Conservation (phyloP, 2,797 vertebrate species). For the Eleutherodactylus coqui region DNA sequence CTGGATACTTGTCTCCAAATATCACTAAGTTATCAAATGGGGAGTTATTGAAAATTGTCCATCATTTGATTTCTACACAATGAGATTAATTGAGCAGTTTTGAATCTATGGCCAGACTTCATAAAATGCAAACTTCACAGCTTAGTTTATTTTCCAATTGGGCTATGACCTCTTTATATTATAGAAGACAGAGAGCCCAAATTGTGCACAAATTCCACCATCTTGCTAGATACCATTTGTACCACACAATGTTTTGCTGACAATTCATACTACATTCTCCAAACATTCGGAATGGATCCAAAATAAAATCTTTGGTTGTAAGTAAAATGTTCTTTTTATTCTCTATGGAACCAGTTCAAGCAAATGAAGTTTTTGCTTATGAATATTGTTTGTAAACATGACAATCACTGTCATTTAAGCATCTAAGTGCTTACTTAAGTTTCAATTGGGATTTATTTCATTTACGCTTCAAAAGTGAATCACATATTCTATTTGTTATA, state of each 20-base stretch:
- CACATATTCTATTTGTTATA: conserved; percentile 48
- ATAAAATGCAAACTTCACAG: background rate
- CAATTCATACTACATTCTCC: conserved; percentile 56
- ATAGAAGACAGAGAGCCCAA: background rate
- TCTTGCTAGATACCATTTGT: background rate
- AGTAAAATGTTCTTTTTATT: conserved; percentile 39
- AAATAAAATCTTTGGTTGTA: conserved; percentile 49
- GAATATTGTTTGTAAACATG: conserved; percentile 67
- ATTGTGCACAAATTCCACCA: background rate
- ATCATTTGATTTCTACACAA: background rate
- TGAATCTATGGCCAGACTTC: background rate
- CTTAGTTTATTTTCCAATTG: background rate
- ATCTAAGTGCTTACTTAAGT: conserved; percentile 61
- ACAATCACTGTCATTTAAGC: conserved; percentile 61
- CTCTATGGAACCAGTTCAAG: conserved; percentile 57
- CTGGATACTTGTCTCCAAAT: background rate
- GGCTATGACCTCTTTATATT: background rate
- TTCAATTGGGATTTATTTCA: conserved; percentile 59
- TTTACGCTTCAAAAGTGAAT: conserved; percentile 41
- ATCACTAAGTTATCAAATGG: too few species aligned
- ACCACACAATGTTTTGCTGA: conserved; percentile 33
- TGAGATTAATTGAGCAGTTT: background rate
- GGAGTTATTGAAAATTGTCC: background rate
- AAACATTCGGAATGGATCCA: conserved; percentile 49
- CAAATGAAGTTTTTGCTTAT: conserved; percentile 62